These are phyloP conservation scores for Mola mola DNA, from an alignment of 2,113 vertebrate species.

Conservation along the genomic window DNA sequence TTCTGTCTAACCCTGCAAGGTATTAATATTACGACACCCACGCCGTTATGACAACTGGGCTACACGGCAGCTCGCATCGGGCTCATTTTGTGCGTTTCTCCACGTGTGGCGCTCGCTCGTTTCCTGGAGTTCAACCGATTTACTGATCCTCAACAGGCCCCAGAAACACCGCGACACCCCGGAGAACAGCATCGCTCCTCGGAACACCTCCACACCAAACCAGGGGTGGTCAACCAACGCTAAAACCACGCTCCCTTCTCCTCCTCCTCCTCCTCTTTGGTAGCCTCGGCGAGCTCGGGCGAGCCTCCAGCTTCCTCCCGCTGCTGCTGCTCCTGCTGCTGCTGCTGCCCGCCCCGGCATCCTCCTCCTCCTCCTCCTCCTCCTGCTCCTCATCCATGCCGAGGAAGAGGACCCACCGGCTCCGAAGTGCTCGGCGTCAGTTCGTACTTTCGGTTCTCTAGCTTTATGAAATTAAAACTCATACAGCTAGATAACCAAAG, in stretches of 20 bases:
- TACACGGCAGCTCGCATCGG: constrained; percentile 17
- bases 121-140: constrained; percentile 43
- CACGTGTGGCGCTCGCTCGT: neutral
- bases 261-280: constrained; percentile 23
- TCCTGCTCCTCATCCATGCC: constrained; percentile 42
- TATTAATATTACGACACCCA: constrained; percentile 62
- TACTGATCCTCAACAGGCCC: constrained; percentile 35
- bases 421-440: constrained; percentile 80
- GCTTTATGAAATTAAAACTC: constrained; percentile 99
- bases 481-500: constrained; percentile 99
- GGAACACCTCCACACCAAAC: neutral
- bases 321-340: constrained; percentile 3
- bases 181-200: neutral
- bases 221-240: constrained; percentile 1
- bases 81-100: neutral
- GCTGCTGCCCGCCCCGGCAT: constrained; percentile 41
- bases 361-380: constrained; percentile 24
- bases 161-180: constrained; percentile 39
- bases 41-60: constrained; percentile 60
- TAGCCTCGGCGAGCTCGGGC: constrained; percentile 54
- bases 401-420: constrained; percentile 40
- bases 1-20: constrained; percentile 64
- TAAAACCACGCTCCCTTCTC: neutral
- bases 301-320: constrained; percentile 39
- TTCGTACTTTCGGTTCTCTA: constrained; percentile 98